Evolutionary conservation across 2,113 vertebrate genomes (phyloP).

Genomic region (Cariama cristata): DNA sequence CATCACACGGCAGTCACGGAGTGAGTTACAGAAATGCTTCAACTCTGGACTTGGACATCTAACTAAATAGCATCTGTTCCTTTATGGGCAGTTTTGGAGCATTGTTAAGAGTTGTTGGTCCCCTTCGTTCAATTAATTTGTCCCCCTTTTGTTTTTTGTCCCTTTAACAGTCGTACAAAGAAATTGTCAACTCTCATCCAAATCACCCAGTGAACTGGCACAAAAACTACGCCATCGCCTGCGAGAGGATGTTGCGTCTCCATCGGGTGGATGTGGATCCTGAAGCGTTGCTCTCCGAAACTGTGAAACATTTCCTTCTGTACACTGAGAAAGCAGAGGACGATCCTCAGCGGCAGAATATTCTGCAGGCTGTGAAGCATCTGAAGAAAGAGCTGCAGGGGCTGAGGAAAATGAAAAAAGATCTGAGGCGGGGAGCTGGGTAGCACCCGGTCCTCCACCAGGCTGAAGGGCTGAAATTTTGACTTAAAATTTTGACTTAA

Average conservation of each 20-base stretch:
- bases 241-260: conserved; percentile 88
- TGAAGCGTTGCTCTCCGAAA: conserved; percentile 83
- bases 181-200: conserved; percentile 82
- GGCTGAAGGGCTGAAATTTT: neutral
- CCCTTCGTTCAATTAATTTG: neutral
- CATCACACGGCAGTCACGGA: conserved; percentile 30
- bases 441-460: neutral
- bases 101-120: conserved; percentile 18
- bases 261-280: conserved; percentile 65
- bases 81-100: neutral
- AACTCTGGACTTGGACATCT: neutral
- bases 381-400: conserved; percentile 82
- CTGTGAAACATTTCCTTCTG: conserved; percentile 85
- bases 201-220: conserved; percentile 94
- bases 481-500: too few species aligned
- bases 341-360: conserved; percentile 85
- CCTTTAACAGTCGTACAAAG: conserved; percentile 87
- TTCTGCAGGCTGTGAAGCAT: conserved; percentile 83
- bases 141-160: neutral
- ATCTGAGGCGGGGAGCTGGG: neutral
- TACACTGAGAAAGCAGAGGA: conserved; percentile 82
- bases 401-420: conserved; percentile 63
- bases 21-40: conserved; percentile 37
- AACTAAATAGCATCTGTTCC: conserved; percentile 44
- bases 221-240: conserved; percentile 95